Evolutionary conservation across 2,888 invertebrate genomes (phyloP).

Genomic region (Drosophila flavopinicola): DNA sequence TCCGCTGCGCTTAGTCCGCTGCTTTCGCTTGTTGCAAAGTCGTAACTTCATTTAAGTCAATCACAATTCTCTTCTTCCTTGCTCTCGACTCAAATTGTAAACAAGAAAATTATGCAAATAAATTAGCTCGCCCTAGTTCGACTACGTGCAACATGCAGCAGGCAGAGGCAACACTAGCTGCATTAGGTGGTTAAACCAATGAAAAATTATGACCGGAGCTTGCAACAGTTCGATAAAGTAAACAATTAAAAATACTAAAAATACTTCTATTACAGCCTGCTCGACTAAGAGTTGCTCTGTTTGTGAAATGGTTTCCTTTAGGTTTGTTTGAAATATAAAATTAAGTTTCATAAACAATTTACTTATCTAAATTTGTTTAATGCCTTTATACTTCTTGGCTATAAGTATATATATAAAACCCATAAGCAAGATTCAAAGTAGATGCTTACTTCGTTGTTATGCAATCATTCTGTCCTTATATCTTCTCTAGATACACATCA

Average conservation of each 20-base stretch:
- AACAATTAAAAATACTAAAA: slow-evolving; percentile 31
- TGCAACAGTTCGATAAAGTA: slow-evolving; percentile 14
- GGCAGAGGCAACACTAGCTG: slow-evolving; percentile 4
- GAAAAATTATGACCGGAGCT: slow-evolving; percentile 39
- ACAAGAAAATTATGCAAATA: slow-evolving; percentile 83
- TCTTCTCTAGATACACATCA: too few species aligned
- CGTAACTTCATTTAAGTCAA: slow-evolving; percentile 83
- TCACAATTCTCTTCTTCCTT: slow-evolving; percentile 55
- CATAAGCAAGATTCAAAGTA: too few species aligned
- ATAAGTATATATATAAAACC: too few species aligned
- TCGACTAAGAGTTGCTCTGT: neutral
- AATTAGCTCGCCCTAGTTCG: slow-evolving; percentile 47
- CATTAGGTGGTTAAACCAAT: slow-evolving; percentile 17
- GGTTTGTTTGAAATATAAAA: too few species aligned
- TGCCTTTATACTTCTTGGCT: too few species aligned
- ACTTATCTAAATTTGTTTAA: too few species aligned
- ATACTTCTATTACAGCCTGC: neutral
- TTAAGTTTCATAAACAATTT: too few species aligned
- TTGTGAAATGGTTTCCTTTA: too few species aligned
- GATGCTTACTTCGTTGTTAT: too few species aligned
- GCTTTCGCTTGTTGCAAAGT: slow-evolving; percentile 55
- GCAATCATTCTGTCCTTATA: too few species aligned
- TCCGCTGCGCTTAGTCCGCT: slow-evolving; percentile 39
- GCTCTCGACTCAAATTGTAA: slow-evolving; percentile 69
- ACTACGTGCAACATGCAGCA: slow-evolving; percentile 21